Conservation (phyloP, 2,113 vertebrate genomes). For the Actinemys pallida region DNA sequence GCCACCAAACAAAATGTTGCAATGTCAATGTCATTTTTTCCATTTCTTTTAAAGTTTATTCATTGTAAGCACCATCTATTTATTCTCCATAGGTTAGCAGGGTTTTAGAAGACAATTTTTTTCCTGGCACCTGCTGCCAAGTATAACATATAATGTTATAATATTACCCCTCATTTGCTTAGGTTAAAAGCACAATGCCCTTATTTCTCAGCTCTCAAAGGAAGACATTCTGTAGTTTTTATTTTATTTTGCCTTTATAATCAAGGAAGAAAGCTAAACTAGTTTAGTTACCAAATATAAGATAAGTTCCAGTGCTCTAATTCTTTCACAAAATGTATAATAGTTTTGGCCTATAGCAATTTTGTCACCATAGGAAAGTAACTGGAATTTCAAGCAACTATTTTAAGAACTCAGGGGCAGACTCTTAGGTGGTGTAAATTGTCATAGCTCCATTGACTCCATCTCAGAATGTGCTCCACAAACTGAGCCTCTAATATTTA, state of each 20-base stretch:
- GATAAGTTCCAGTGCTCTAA: neutral
- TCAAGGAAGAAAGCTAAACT: neutral
- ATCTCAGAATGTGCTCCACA: neutral
- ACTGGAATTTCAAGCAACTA: neutral
- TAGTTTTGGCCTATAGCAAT: neutral
- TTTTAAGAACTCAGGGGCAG: neutral
- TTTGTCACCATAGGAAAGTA: neutral
- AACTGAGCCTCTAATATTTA: neutral
- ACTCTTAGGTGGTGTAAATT: neutral
- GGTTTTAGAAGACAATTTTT: neutral
- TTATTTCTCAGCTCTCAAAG: conserved; percentile 2
- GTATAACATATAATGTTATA: neutral
- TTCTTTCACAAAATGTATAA: neutral
- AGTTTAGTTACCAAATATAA: neutral
- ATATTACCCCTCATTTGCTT: conserved; percentile 12
- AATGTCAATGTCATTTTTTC: neutral
- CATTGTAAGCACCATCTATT: neutral
- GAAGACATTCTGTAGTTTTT: neutral
- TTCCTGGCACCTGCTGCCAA: neutral
- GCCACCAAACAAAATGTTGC: neutral
- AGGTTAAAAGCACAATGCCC: neutral
- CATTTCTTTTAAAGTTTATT: neutral
- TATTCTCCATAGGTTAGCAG: neutral
- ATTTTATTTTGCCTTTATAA: neutral
- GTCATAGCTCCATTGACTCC: neutral